Conservation (phyloP, 2,113 vertebrate species). For the Catharus bicknelli region DNA sequence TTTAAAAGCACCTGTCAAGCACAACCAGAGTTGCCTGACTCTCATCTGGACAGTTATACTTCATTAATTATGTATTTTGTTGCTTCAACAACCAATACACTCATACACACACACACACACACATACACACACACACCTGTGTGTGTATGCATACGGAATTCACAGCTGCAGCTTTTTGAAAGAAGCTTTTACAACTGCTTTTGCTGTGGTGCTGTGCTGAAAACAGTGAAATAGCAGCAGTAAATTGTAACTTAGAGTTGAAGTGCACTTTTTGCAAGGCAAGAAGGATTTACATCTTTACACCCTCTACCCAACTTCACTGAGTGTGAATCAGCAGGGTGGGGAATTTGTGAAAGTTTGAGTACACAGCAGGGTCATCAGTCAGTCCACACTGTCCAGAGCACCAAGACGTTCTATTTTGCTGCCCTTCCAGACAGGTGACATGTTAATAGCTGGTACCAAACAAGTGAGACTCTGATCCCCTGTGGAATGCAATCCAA, state of each 20-base stretch:
- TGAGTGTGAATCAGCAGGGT: rapidly evolving
- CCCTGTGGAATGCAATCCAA: not conserved
- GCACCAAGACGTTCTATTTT: not conserved
- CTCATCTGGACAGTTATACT: not conserved
- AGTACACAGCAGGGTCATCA: not conserved
- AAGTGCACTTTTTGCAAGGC: not conserved
- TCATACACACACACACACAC: not conserved
- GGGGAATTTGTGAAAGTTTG: not conserved
- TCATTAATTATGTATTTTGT: conserved; percentile 13
- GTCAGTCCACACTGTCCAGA: not conserved
- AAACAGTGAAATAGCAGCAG: not conserved
- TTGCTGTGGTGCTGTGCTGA: not conserved
- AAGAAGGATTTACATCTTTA: not conserved
- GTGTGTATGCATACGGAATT: rapidly evolving
- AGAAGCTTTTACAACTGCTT: not conserved
- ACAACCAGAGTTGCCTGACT: not conserved
- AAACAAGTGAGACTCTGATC: not conserved
- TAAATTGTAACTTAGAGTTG: not conserved
- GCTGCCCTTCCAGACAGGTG: not conserved
- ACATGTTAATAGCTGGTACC: not conserved
- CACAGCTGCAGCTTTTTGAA: not conserved
- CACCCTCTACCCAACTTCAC: not conserved
- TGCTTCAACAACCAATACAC: not conserved
- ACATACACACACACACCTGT: too few relatives aligned
- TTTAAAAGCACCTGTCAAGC: not conserved